Evolutionary conservation across 2,113 vertebrate genomes (phyloP).

Genomic region (Glaucomys volans): DNA sequence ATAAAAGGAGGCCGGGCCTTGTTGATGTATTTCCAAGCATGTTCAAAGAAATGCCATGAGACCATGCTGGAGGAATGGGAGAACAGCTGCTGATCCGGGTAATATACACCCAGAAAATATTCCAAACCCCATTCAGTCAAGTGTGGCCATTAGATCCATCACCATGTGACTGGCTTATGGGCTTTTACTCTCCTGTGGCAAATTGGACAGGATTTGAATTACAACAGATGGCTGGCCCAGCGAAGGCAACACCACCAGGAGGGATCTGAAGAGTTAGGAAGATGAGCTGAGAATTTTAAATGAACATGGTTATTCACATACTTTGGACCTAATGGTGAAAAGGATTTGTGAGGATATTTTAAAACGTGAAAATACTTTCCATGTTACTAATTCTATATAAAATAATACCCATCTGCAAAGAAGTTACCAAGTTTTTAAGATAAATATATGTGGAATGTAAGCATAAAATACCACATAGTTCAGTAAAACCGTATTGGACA

Average conservation of each 20-base stretch:
- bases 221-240: slow-evolving; percentile 19
- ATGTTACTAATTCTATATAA: background rate
- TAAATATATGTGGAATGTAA: background rate
- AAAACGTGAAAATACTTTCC: slow-evolving; percentile 40
- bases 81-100: background rate
- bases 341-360: background rate
- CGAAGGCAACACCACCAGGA: background rate
- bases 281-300: slow-evolving; percentile 56
- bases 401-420: slow-evolving; percentile 21
- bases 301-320: background rate
- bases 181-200: background rate
- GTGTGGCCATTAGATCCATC: too few relatives aligned
- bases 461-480: background rate
- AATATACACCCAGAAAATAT: background rate
- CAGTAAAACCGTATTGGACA: background rate
- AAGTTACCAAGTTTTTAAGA: background rate
- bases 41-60: background rate
- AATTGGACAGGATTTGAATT: slow-evolving; percentile 19
- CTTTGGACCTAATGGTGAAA: slow-evolving; percentile 1
- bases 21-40: background rate
- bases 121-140: background rate
- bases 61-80: background rate
- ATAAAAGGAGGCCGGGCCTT: background rate
- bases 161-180: background rate
- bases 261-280: background rate